Base-by-base conservation (phyloP, 2,888 invertebrate genomes). In the Cosmia trapezina region DNA sequence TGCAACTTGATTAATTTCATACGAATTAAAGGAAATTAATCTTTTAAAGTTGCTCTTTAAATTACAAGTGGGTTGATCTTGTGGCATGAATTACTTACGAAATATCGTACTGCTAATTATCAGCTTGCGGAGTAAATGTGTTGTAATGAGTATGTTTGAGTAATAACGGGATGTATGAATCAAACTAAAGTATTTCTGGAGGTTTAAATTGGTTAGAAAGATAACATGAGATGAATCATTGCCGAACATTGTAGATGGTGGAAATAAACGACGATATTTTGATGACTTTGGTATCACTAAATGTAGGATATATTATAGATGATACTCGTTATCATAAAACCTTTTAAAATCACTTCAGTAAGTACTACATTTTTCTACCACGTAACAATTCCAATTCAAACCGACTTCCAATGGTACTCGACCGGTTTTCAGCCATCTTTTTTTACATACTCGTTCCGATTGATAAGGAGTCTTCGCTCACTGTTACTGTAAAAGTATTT, bases 401-500 rank as follows among this genome's bases (percentile, higher is more conserved):
- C 43, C 37, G 19, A 54, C 37, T 80, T 70, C 49, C 76, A 76
- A 67, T 65, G 47, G 66, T 41, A 73, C 65, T 69, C 65, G 41
- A 73, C 59, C 73, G 69, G 57, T 83, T 82, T 84, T 71, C 73
- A 78, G 81, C 67, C 70, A 73, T 81, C 69, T 71, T 84, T 80
- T 84, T 84, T 84, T 84, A 86, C 84, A 83, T 76, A 75, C 71
- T 78, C 78, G 71, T 69, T 60, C 37, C 77, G 53, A 83, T 83
- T 83, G 85, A 85, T 81, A 83, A 85, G 76, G 76, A 74, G 70
- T 83, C 83, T 67, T 74, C 73, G 66, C 62, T 87, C 80, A 73
- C 75, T 70, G 73, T 85, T 72, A 85, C 76, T 81, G 73, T 77
- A 77, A 81, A 86, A 87, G 87, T 87, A 86, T 87, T 86, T 87